Conservation (phyloP, 2,113 vertebrate species). For the Triplophysa dalaica region DNA sequence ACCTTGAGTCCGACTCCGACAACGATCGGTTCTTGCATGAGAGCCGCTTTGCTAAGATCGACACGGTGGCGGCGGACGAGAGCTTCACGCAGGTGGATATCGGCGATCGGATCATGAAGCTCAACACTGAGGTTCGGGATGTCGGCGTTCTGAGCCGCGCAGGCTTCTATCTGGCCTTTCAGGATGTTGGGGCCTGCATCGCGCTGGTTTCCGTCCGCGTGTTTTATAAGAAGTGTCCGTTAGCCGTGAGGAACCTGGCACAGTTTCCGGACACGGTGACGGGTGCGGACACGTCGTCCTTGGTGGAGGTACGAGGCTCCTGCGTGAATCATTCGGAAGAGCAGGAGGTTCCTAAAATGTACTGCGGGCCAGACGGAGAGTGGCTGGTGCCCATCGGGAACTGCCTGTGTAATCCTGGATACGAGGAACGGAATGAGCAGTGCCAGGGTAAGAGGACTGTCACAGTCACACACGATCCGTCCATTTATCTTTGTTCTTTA, state of each 20-base stretch:
- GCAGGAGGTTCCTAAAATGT: slow-evolving; percentile 98
- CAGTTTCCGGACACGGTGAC: slow-evolving; percentile 97
- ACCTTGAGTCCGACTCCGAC: slow-evolving; percentile 93
- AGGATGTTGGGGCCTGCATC: slow-evolving; percentile 97
- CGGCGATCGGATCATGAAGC: slow-evolving; percentile 96
- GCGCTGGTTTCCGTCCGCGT: slow-evolving; percentile 94
- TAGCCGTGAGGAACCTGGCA: slow-evolving; percentile 91
- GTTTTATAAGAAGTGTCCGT: slow-evolving; percentile 95
- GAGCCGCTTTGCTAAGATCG: slow-evolving; percentile 93
- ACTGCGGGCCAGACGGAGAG: slow-evolving; percentile 96
- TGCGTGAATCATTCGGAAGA: slow-evolving; percentile 98
- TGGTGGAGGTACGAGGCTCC: slow-evolving; percentile 96
- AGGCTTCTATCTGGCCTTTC: slow-evolving; percentile 97
- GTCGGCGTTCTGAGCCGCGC: slow-evolving; percentile 87
- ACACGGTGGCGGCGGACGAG: slow-evolving; percentile 95
- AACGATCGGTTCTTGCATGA: slow-evolving; percentile 92
- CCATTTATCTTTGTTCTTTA: slow-evolving; percentile 30
- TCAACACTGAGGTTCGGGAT: slow-evolving; percentile 94
- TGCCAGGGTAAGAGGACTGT: slow-evolving; percentile 87
- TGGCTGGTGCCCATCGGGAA: slow-evolving; percentile 99
- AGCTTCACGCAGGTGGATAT: slow-evolving; percentile 99
- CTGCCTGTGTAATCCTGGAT: slow-evolving; percentile 94
- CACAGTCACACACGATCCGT: background rate
- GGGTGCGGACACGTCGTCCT: slow-evolving; percentile 91
- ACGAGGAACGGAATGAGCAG: slow-evolving; percentile 87